phyloP scores from a whole-genome alignment of 2,888 invertebrate species.

The Tricholauxania praeusta region DNA sequence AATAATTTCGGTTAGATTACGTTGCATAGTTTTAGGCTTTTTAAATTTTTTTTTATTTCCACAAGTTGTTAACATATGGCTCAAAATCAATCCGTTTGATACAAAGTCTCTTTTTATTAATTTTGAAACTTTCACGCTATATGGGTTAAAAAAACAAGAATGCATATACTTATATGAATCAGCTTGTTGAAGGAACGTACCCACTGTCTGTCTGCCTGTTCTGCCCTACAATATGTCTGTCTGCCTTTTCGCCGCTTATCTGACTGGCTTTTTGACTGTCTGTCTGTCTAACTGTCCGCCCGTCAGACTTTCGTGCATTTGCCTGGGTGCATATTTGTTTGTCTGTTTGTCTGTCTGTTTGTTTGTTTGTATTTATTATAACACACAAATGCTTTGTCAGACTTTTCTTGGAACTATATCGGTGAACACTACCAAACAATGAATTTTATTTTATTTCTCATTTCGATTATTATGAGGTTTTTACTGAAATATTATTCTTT shows the following conservation, averaged over 20 bases:
- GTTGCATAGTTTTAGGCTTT: too few relatives aligned
- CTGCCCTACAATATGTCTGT: not conserved
- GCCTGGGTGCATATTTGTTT: not conserved
- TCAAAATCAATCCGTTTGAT: too few relatives aligned
- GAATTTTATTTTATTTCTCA: conserved; percentile 32
- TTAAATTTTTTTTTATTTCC: too few relatives aligned
- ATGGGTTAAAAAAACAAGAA: too few relatives aligned
- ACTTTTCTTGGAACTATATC: conserved; percentile 31
- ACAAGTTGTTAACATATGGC: too few relatives aligned
- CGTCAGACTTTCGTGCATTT: not conserved
- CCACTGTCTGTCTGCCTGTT: conserved; percentile 2
- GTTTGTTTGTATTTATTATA: conserved; percentile 19
- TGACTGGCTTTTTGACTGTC: not conserved
- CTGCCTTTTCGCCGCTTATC: not conserved
- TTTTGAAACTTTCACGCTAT: too few relatives aligned
- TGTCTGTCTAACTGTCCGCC: not conserved
- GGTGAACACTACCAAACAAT: conserved; percentile 19
- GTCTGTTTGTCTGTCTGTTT: conserved; percentile 25
- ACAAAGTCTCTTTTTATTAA: too few relatives aligned
- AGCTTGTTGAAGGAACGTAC: too few relatives aligned
- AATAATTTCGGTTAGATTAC: too few relatives aligned
- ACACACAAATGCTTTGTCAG: conserved; percentile 30
- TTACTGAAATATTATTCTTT: conserved; percentile 27
- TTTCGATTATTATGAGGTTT: conserved; percentile 20
- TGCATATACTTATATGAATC: too few relatives aligned